Conservation (phyloP, 2,797 vertebrate genomes). For the Mareca strepera region DNA sequence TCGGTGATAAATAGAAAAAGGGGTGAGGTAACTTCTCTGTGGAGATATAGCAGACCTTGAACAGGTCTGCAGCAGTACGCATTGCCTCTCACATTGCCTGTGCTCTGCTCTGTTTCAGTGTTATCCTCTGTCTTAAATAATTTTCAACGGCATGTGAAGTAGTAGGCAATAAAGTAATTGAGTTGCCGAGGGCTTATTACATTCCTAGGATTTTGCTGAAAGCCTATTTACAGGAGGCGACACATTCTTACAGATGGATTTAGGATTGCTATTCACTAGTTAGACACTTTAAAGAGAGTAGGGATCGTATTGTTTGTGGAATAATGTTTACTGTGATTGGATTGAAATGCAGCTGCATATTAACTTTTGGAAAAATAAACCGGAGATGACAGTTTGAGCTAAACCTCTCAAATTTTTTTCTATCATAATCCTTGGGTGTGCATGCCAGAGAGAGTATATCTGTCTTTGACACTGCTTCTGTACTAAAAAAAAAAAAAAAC, state of each 20-base stretch:
- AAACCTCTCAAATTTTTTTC: neutral
- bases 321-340: conserved; percentile 16
- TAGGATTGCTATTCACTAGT: conserved; percentile 19
- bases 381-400: conserved; percentile 20
- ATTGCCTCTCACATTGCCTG: neutral
- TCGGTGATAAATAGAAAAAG: neutral
- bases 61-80: fast-evolving
- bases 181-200: conserved; percentile 12
- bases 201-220: conserved; percentile 16
- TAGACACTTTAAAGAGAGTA: conserved; percentile 7
- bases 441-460: neutral
- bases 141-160: neutral
- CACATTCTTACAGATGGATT: neutral
- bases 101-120: neutral
- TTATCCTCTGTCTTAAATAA: conserved; percentile 28
- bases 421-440: conserved; percentile 7
- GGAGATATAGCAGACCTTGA: neutral
- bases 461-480: neutral
- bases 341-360: conserved; percentile 27
- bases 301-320: neutral
- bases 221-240: neutral
- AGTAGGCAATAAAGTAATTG: conserved; percentile 19
- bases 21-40: neutral
- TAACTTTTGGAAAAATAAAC: conserved; percentile 32
- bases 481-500: neutral